Percentiles rank a stretch among this genome's conserved stretches.
These are phyloP conservation scores for Dynastes maya DNA, from an alignment of 2,888 invertebrate species.

Conservation along the genomic window DNA sequence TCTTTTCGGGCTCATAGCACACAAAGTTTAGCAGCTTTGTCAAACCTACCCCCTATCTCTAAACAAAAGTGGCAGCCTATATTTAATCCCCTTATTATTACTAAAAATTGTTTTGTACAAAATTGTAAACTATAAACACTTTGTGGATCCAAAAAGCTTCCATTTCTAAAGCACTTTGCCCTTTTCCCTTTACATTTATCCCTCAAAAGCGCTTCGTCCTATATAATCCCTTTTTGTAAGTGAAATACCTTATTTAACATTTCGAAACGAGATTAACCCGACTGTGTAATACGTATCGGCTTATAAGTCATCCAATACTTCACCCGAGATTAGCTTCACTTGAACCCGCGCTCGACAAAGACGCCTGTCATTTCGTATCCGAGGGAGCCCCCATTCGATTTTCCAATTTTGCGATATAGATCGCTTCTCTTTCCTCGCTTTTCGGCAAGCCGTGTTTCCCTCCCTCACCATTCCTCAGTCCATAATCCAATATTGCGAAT, in stretches of 20 bases:
- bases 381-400: slow-evolving; percentile 1
- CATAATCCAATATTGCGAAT: slow-evolving; percentile 28
- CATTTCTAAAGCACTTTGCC: neutral
- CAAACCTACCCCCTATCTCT: too few species aligned
- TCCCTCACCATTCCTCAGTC: neutral
- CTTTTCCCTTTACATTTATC: too few species aligned
- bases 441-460: neutral
- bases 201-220: neutral
- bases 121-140: too few species aligned
- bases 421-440: neutral
- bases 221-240: too few species aligned
- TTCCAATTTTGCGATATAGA: slow-evolving; percentile 14
- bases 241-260: neutral
- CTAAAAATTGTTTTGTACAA: too few species aligned
- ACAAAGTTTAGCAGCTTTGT: too few species aligned
- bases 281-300: neutral
- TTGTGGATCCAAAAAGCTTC: neutral
- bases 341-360: slow-evolving; percentile 1
- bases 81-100: too few species aligned
- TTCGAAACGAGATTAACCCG: neutral
- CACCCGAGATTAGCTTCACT: slow-evolving; percentile 19
- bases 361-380: slow-evolving; percentile 17
- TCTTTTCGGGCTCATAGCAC: too few species aligned
- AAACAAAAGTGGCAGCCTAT: too few species aligned
- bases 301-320: slow-evolving; percentile 22